phyloP scores from a whole-genome alignment of 53 echinoderm and acorn worm genomes.

The Temnopleurus reevesii region DNA sequence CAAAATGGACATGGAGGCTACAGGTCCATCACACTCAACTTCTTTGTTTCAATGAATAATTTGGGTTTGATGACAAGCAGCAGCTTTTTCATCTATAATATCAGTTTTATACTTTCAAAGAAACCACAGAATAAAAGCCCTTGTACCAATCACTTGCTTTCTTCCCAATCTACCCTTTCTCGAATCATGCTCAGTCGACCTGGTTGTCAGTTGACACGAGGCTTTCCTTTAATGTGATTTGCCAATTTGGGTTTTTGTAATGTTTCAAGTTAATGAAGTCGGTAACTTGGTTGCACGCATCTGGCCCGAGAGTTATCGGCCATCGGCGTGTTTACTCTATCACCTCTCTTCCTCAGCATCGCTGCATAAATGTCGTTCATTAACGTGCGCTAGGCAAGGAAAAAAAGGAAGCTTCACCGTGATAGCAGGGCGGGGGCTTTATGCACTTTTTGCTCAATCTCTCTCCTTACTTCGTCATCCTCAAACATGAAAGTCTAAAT shows the following conservation, averaged over 20 bases:
- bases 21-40: too few species aligned
- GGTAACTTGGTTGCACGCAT: conserved; percentile 59
- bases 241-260: conserved; percentile 63
- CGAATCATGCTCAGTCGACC: conserved; percentile 52
- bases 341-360: conserved; percentile 56
- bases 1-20: too few species aligned
- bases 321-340: conserved; percentile 55
- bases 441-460: conserved; percentile 44
- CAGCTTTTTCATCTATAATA: too few species aligned
- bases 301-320: conserved; percentile 53
- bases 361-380: conserved; percentile 63
- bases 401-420: not conserved
- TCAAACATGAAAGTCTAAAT: conserved; percentile 5
- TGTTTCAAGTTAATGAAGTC: conserved; percentile 63
- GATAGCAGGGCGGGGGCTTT: conserved; percentile 19
- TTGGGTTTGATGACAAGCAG: too few species aligned
- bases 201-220: conserved; percentile 45
- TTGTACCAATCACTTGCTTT: not conserved
- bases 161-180: not conserved
- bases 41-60: too few species aligned
- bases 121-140: not conserved
- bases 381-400: conserved; percentile 46
- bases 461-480: not conserved
- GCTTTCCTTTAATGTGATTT: conserved; percentile 59
- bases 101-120: too few species aligned